Evolutionary conservation across 2,888 invertebrate species (phyloP).

Genomic region (Lasioglossum malachurum): DNA sequence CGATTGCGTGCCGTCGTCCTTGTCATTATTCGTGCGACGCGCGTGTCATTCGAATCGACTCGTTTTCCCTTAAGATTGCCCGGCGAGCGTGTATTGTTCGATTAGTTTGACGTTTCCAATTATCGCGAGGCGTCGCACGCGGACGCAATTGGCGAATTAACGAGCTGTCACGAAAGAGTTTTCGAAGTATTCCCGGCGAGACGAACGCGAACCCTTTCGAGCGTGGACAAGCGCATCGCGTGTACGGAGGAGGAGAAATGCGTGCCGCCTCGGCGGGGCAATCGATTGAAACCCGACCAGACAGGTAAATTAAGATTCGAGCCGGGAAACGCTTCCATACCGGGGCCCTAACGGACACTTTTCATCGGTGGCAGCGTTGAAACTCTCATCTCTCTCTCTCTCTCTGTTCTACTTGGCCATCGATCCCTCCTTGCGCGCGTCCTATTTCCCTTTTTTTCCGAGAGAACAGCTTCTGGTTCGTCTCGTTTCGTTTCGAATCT

Average conservation of each 20-base stretch:
- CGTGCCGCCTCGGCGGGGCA: constrained; percentile 45
- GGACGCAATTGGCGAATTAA: constrained; percentile 65
- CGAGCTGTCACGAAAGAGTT: constrained; percentile 70
- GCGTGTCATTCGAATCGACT: constrained; percentile 13
- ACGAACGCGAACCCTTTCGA: constrained; percentile 38
- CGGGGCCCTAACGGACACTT: constrained; percentile 52
- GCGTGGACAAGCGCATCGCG: constrained; percentile 45
- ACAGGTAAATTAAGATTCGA: constrained; percentile 71
- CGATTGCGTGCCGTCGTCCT: neutral
- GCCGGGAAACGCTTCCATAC: constrained; percentile 51
- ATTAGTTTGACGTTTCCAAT: constrained; percentile 69
- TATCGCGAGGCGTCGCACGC: constrained; percentile 54
- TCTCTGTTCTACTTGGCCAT: neutral
- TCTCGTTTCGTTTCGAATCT: neutral
- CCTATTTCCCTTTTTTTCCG: neutral
- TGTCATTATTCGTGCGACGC: neutral
- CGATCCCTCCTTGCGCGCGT: neutral
- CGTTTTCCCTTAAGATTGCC: constrained; percentile 34
- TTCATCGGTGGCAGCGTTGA: constrained; percentile 41
- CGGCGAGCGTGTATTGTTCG: constrained; percentile 50
- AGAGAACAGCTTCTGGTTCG: neutral
- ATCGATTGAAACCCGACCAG: constrained; percentile 66
- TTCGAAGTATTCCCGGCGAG: constrained; percentile 39
- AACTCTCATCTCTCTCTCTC: neutral
- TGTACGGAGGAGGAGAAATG: constrained; percentile 43